Evolutionary conservation across 2,888 invertebrate genomes (phyloP), one percentile per base, ranked within the genome.

Genomic region (Bellardia bayeri): DNA sequence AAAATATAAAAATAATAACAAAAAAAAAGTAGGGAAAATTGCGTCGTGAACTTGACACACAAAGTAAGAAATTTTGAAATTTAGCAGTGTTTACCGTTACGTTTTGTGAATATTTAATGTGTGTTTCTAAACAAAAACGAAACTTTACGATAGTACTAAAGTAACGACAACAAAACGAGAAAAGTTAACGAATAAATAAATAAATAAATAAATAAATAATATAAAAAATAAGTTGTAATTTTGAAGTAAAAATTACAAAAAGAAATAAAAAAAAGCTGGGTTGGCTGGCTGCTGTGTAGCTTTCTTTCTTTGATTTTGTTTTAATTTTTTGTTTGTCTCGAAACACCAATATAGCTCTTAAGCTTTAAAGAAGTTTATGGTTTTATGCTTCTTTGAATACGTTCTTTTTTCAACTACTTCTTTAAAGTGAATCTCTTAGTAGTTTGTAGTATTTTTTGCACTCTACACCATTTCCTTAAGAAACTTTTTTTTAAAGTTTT

Each of bases 11-110:
- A 82, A 45, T 45, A 58, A 16, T 13, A 71, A 51, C 33, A 71
- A 68, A 75, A 30, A 75, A 69, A 76, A 80, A 56, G 74, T 63
- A 56, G 61, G 54, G 51, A 85, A 79, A 74, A 74, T 81, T 74
- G 69, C 87, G 69, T 45, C 85, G 82, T 87, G 87, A 87, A 87
- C 87, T 87, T 87, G 87, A 87, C 87, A 87, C 87, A 87, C 64
- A 85, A 82, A 82, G 8, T 42, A 83, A 79, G 23, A 87, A 66
- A 82, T 54, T 87, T 84, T 54, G 68, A 75, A 82, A 69, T 74
- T 85, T 71, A 69, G 63, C 42, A 78, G 56, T 63, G 76, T 84
- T 87, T 72, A 78, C 68, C 87, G 87, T 87, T 82, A 87, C 75
- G 87, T 58, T 68, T 84, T 23, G 74, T 71, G 79, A 56, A 63